Evolutionary conservation across 2,797 vertebrate genomes (phyloP), one percentile per base, ranked within the genome.

Genomic region (Aplochiton taeniatus): DNA sequence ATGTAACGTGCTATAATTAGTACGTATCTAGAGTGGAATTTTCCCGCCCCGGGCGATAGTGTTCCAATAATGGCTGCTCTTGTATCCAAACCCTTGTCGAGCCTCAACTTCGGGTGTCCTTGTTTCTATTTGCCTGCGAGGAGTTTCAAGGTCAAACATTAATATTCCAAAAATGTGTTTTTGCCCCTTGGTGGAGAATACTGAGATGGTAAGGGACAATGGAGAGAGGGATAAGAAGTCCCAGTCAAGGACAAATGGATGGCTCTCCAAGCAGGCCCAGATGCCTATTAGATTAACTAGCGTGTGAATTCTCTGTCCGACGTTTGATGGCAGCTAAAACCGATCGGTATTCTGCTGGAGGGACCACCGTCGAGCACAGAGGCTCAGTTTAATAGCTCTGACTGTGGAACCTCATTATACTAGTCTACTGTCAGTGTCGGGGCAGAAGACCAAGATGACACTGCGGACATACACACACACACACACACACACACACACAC

Each of bases 241-340:
- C 70, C 53, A 76, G 79, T 83, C 82, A 88, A 86, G 84, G 86
- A 86, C 84, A 82, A 84, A 82, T 77, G 83, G 78, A 83, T 81
- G 72, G 48, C 45, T 61, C 70, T 74, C 63, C 69, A 58, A 78
- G 83, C 80, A 64, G 58, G 75, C 80, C 71, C 52, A 50, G 61
- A 65, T 78, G 68, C 76, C 78, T 76, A 83, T 85, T 82, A 84
- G 81, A 89, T 88, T 82, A 87, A 79, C 81, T 87, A 78, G 80
- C 70, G 70, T 76, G 76, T 53, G 79, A 78, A 76, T 19, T 8
- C 52, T 70, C 51, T 45, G 58, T 56, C 66, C 57, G 48, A 79
- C 55, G 64, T 82, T 77, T 83, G 73, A 80, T 43, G 16, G 69
- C 14, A 50, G 42, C 81, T 72, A 75, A 73, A 79, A 77, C 56